These are phyloP conservation scores for Athene cunicularia DNA, from an alignment of 2,113 vertebrate species.

Conservation along the genomic window DNA sequence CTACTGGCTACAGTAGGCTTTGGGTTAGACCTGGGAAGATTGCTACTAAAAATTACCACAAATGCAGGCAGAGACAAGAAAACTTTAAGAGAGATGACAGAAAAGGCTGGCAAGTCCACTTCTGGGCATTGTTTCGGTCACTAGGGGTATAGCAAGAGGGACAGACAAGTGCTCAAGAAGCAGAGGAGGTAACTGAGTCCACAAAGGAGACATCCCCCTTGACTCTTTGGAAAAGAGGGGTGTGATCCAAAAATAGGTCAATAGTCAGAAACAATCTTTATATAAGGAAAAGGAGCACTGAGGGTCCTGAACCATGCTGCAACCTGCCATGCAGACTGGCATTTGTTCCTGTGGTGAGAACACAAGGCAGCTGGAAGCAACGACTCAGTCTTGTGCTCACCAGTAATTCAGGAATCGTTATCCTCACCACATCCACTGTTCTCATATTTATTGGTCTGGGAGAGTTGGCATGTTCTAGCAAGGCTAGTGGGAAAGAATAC, in stretches of 20 bases:
- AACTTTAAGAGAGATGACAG: neutral
- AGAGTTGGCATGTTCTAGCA: neutral
- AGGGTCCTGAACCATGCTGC: neutral
- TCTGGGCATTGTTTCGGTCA: neutral
- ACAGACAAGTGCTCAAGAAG: neutral
- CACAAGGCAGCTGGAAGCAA: neutral
- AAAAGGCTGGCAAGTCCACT: neutral
- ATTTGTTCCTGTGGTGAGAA: neutral
- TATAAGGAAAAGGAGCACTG: neutral
- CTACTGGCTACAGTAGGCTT: neutral
- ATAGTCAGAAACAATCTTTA: neutral
- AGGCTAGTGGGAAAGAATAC: neutral
- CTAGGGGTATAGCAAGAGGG: neutral
- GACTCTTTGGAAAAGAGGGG: neutral
- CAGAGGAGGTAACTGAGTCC: neutral
- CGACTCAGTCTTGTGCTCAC: neutral
- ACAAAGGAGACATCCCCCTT: rapidly evolving
- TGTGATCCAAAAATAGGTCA: neutral
- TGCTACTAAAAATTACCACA: neutral
- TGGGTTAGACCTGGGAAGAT: neutral
- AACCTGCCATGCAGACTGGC: neutral
- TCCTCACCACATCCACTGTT: neutral
- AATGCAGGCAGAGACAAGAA: neutral
- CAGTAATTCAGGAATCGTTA: conserved; percentile 3
- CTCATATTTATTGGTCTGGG: neutral